phyloP scores from a whole-genome alignment of 1,140 invertebrate genomes.

The Formica exsecta region DNA sequence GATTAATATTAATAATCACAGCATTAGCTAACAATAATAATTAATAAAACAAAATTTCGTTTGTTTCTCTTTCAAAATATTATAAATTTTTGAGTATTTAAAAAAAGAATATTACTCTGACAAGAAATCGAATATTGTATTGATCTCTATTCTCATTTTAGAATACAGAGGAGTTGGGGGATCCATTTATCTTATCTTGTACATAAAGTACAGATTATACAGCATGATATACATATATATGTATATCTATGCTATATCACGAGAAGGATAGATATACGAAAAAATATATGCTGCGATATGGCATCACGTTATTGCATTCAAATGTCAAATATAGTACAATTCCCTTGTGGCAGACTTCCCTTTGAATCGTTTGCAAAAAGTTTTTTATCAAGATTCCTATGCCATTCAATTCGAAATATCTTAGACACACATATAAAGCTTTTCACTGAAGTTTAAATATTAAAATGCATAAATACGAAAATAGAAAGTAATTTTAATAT shows the following conservation, averaged over 20 bases:
- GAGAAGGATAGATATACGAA: neutral
- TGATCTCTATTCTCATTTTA: neutral
- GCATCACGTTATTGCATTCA: slow-evolving; percentile 32
- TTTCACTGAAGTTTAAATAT: neutral
- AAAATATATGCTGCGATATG: neutral
- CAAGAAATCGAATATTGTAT: neutral
- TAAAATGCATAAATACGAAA: too few relatives aligned
- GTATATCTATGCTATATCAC: neutral
- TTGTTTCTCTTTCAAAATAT: too few relatives aligned
- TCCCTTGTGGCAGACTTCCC: neutral
- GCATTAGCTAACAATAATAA: neutral
- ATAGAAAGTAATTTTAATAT: too few relatives aligned
- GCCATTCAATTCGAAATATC: neutral
- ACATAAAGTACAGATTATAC: neutral
- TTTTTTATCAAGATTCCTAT: slow-evolving; percentile 27
- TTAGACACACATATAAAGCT: neutral
- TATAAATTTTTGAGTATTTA: neutral
- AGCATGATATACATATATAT: neutral
- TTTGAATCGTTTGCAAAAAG: slow-evolving; percentile 29
- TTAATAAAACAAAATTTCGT: neutral
- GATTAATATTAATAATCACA: slow-evolving; percentile 6
- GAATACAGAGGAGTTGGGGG: neutral
- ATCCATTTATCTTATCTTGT: neutral
- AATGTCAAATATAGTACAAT: slow-evolving; percentile 39
- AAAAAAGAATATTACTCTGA: neutral